Percentiles rank a stretch among this genome's conserved stretches.
Conservation (phyloP, 2,797 vertebrate genomes). For the Gymnoscopelus braueri region DNA sequence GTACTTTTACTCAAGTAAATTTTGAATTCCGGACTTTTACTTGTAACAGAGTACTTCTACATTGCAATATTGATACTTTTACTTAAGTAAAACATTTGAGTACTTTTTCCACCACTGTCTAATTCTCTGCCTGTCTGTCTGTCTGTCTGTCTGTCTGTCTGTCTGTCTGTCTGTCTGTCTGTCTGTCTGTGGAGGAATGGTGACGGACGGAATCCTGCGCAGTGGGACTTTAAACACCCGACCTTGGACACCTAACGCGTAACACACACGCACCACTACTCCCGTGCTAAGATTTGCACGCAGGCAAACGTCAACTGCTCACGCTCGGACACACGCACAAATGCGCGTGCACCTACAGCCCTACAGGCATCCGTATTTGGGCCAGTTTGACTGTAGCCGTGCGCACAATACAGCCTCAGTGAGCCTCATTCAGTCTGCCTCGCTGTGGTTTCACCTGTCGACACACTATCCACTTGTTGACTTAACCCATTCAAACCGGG, state of each 20-base stretch:
- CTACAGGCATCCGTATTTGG: slow-evolving; percentile 79
- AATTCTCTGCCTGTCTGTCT: too few species aligned
- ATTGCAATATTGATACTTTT: too few species aligned
- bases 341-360: slow-evolving; percentile 14
- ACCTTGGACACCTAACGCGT: not conserved
- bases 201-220: slow-evolving; percentile 17
- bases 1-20: too few species aligned
- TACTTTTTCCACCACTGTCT: too few species aligned
- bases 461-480: slow-evolving; percentile 74
- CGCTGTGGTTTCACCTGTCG: slow-evolving; percentile 79
- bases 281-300: slow-evolving; percentile 87
- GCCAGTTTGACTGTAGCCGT: slow-evolving; percentile 39
- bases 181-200: slow-evolving; percentile 47
- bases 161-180: slow-evolving; percentile 36
- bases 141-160: slow-evolving; percentile 43
- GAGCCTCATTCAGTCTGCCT: slow-evolving; percentile 52
- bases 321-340: slow-evolving; percentile 65
- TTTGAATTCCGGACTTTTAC: too few species aligned
- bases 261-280: slow-evolving; percentile 75
- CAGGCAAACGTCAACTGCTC: slow-evolving; percentile 24
- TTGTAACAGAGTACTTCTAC: too few species aligned
- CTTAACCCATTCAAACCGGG: slow-evolving; percentile 31
- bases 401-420: slow-evolving; percentile 61
- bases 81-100: too few species aligned
- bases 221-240: too few species aligned